Conservation (phyloP, 2,113 vertebrate species). For the Tragulus kanchil region DNA sequence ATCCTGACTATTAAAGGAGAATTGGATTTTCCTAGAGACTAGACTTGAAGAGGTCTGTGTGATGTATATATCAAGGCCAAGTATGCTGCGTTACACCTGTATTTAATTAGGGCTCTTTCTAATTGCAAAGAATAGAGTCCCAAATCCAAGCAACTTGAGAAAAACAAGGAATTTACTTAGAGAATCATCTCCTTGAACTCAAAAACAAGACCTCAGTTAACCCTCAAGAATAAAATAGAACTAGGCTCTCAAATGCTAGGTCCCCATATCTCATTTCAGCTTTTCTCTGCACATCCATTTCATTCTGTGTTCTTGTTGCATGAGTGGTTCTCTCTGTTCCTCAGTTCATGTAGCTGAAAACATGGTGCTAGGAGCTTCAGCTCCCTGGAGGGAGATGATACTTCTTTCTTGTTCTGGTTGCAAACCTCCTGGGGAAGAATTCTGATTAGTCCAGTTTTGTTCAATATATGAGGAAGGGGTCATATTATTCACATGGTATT, state of each 20-base stretch:
- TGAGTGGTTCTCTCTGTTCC: background rate
- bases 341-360: too few species aligned
- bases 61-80: background rate
- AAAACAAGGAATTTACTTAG: constrained; percentile 2
- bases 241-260: background rate
- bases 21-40: background rate
- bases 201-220: background rate
- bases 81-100: background rate
- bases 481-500: background rate
- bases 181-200: background rate
- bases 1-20: background rate
- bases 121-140: background rate
- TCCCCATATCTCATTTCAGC: background rate
- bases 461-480: background rate
- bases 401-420: background rate
- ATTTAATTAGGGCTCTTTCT: constrained; percentile 10
- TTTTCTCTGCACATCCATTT: background rate
- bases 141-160: background rate
- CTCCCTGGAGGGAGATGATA: background rate
- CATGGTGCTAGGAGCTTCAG: too few species aligned
- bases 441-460: background rate
- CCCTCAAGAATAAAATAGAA: background rate
- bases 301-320: background rate
- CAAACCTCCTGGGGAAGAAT: constrained; percentile 5
- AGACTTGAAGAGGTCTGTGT: background rate